These are phyloP conservation scores for Neuroscelio doddi DNA, from an alignment of 2,888 invertebrate genomes.

Conservation along the genomic window DNA sequence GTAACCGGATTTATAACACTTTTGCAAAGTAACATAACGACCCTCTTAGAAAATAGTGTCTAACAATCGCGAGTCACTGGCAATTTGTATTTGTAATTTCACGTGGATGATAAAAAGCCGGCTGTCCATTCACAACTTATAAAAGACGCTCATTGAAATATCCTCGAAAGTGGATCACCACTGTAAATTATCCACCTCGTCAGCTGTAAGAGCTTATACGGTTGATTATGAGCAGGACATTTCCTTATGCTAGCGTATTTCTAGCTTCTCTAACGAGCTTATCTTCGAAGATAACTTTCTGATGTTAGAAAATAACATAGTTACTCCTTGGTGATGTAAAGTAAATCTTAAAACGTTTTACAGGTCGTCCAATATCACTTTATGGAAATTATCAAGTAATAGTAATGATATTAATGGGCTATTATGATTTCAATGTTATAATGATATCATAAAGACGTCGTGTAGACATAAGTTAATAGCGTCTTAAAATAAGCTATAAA, in stretches of 20 bases:
- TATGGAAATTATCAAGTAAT: no score
- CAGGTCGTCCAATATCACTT: background rate
- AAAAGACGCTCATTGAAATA: slow-evolving; percentile 45
- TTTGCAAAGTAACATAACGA: slow-evolving; percentile 36
- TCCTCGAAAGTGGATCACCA: slow-evolving; percentile 45
- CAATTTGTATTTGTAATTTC: slow-evolving; percentile 49
- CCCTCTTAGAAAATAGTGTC: slow-evolving; percentile 47
- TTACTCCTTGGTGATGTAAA: background rate
- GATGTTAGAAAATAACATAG: background rate
- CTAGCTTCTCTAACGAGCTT: no score
- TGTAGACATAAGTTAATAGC: no score
- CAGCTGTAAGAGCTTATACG: slow-evolving; percentile 32
- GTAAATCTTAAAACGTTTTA: background rate
- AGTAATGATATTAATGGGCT: no score
- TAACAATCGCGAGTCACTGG: slow-evolving; percentile 45
- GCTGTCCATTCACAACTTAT: slow-evolving; percentile 45
- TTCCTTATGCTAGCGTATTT: no score
- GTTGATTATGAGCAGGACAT: background rate
- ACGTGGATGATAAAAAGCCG: slow-evolving; percentile 42
- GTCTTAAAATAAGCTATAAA: no score
- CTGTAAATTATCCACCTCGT: slow-evolving; percentile 41
- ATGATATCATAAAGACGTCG: no score
- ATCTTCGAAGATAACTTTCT: no score
- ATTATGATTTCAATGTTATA: no score
- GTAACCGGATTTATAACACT: slow-evolving; percentile 46